Evolutionary conservation across 2,113 vertebrate genomes (phyloP), one percentile per base, ranked within the genome.

Genomic region (Anarrhichthys ocellatus): DNA sequence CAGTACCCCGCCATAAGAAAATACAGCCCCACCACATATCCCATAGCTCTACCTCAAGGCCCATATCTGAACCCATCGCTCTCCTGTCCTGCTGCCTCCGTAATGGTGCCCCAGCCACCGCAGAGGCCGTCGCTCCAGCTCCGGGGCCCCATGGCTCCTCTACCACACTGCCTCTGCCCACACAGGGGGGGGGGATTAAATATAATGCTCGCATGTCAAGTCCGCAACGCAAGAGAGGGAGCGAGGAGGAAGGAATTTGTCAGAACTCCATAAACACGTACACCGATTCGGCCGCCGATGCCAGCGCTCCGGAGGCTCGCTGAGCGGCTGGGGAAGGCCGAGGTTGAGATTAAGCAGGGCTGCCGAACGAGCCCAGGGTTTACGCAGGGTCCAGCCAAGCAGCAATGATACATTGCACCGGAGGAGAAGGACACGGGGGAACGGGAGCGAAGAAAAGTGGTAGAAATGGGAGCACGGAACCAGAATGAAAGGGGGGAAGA

Each of bases 381-480:
- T 95, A 97, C 81, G 85, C 91, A 86, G 95, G 97, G 96, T 96
- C 92, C 96, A 97, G 97, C 96, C 97, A 97, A 96, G 90, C 85
- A 54, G 87, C 95, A 94, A 95, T 94, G 93, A 96, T 94, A 93
- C 93, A 95, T 92, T 88, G 92, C 91, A 90, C 83, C 78, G 62
- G 48, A 82, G 78, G 77, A 84, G 87, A 84, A 81, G 76, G 67
- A 91, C 61, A 59, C 67, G 32, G 58, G 73, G 71, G 79, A 78
- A 79, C 34, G 77, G 36, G 58, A 85, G 63, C 73, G 72, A 78
- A 76, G 75, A 81, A 78, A 85, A 71, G 81, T 77, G 76, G 80
- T 50, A n/a, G 76, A 85, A 76, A 73, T 18, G 75, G 76, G 67
- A 81, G 78, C 70, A 76, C 58, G 58, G 74, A 66, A 58, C 1